Evolutionary conservation across 2,888 invertebrate species (phyloP), one percentile per base, ranked within the genome.

Genomic region (Anthrax anthrax): DNA sequence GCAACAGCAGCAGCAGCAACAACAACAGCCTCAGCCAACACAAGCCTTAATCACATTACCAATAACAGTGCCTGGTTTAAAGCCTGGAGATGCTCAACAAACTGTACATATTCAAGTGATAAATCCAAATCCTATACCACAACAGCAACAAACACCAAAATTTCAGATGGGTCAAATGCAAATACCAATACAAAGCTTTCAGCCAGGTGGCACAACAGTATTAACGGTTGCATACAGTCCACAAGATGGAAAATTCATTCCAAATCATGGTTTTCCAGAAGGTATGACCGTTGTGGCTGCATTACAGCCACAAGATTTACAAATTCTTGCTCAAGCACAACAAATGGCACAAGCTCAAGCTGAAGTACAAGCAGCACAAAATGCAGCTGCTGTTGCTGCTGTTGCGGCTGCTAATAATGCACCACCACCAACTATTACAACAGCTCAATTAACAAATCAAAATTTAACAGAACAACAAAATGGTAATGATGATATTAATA

Each of bases 81-180:
- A 84, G 56, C 80, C 80, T 41, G 81, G 79, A 54, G 85, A 85
- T 58, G 81, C 84, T 1, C 81, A 81, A 55, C 81, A 78, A 55
- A 84, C 83, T 37, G 80, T 86, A 37, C 85, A 85, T 64, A 85
- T 85, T 50, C 84, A 85, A 65, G 81, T 81, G 52, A 70, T 81
- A 32, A 76, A 71, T 57, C 80, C 80, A 1, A 76, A 71, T 55
- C 54, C 77, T 58, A 68, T 72, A 60, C 58, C 69, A 54, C 43
- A 47, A 16, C 50, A 47, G 37, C 50, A 51, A 17, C 54, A 54
- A 47, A 43, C 54, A 37, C 81, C 80, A 3, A 84, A 84, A 59
- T 84, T 81, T 63, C 83, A 83, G 60, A 75, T 83, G 69, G 73
- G 76, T 1, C 76, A 77, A 40, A 74, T 78, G 55, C 82, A 84